Conservation (phyloP, 2,113 vertebrate genomes). For the Tor tambroides region DNA sequence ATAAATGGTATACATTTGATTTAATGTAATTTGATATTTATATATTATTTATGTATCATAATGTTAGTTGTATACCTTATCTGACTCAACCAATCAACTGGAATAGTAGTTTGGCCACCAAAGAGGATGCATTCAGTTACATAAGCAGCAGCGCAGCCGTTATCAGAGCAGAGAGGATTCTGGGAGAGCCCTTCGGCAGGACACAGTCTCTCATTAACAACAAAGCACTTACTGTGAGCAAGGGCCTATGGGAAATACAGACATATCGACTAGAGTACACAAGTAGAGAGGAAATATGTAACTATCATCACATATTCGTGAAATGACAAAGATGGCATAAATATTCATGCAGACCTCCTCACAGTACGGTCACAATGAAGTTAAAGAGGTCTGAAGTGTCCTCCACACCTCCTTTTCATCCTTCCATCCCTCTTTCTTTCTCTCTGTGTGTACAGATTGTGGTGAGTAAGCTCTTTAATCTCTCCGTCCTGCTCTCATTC, state of each 20-base stretch:
- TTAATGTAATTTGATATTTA: no score
- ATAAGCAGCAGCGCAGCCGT: not conserved
- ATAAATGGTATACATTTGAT: no score
- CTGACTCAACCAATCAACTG: not conserved
- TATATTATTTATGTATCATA: no score
- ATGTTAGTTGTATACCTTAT: no score
- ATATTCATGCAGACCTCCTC: not conserved
- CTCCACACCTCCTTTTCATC: slow-evolving; percentile 19
- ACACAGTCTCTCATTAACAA: not conserved
- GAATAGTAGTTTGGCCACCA: slow-evolving; percentile 3
- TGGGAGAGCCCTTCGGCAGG: slow-evolving; percentile 21
- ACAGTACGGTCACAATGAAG: not conserved
- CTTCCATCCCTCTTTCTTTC: not conserved
- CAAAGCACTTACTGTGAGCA: slow-evolving; percentile 9
- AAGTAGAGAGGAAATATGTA: not conserved
- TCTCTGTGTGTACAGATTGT: slow-evolving; percentile 46
- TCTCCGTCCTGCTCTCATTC: slow-evolving; percentile 42
- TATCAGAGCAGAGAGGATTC: slow-evolving; percentile 20
- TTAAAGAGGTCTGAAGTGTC: slow-evolving; percentile 12
- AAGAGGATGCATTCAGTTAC: not conserved
- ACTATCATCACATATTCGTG: not conserved
- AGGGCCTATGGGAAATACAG: slow-evolving; percentile 26
- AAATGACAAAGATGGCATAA: not conserved
- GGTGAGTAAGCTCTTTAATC: slow-evolving; percentile 52
- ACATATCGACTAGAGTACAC: not conserved